Conservation (phyloP, 2,797 vertebrate species). For the Todus mexicanus region DNA sequence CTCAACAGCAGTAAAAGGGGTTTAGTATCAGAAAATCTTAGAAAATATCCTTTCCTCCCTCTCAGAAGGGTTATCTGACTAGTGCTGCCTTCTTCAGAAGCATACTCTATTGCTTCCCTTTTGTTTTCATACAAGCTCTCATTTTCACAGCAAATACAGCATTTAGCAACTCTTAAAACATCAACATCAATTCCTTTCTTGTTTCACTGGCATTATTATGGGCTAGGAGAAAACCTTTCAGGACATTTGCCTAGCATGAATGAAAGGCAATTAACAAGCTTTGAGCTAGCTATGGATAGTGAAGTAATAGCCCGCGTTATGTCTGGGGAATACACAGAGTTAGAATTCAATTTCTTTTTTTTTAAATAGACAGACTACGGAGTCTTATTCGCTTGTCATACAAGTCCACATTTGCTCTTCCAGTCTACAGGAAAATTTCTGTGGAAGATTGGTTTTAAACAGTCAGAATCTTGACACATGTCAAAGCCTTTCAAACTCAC, state of each 20-base stretch:
- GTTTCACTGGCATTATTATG: neutral
- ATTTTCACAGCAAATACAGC: neutral
- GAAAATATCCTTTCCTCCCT: constrained; percentile 32
- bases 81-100: constrained; percentile 6
- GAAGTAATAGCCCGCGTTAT: neutral
- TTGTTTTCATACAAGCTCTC: neutral
- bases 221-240: neutral
- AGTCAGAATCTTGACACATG: neutral
- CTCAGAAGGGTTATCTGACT: constrained; percentile 16
- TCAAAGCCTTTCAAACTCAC: neutral
- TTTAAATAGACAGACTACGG: neutral
- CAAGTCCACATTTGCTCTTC: neutral
- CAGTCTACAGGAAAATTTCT: neutral
- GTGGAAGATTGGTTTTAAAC: neutral
- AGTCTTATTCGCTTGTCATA: neutral
- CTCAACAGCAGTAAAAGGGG: constrained; percentile 65
- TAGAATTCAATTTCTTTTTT: neutral
- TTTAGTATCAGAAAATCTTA: constrained; percentile 72
- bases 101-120: neutral
- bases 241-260: neutral
- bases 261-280: neutral
- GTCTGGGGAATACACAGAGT: neutral
- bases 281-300: neutral
- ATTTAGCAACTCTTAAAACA: neutral
- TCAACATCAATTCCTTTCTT: neutral